These are phyloP conservation scores for Uria aalge DNA, from an alignment of 2,113 vertebrate genomes.

Conservation along the genomic window DNA sequence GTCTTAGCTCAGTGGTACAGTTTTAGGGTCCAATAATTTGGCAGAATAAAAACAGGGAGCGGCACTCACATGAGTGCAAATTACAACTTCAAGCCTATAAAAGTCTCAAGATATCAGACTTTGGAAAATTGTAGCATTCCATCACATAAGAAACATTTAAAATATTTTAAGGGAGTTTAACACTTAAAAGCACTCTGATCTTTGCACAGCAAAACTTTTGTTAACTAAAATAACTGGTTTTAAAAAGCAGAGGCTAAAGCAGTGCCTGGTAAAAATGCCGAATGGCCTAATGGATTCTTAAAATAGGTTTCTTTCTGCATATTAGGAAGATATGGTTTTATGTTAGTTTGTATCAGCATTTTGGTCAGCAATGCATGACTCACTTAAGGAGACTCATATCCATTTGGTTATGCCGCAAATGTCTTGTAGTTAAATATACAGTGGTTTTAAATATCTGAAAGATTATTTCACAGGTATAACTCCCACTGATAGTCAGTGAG, in stretches of 20 bases:
- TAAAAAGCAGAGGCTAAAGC: neutral
- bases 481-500: neutral
- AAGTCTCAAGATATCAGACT: neutral
- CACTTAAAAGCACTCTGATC: neutral
- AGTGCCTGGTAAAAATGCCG: neutral
- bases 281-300: neutral
- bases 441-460: neutral
- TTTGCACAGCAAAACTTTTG: neutral
- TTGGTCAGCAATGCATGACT: neutral
- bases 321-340: neutral
- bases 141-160: neutral
- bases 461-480: neutral
- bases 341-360: neutral
- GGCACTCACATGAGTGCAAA: neutral
- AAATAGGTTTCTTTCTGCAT: neutral
- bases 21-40: neutral
- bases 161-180: neutral
- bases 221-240: neutral
- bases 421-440: neutral
- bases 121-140: neutral
- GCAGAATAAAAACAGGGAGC: neutral
- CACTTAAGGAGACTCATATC: neutral
- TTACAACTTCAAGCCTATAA: neutral
- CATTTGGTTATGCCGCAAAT: neutral
- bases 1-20: neutral